These are phyloP conservation scores for Dascillus cervinus DNA, from an alignment of 2,888 invertebrate genomes.

Conservation along the genomic window DNA sequence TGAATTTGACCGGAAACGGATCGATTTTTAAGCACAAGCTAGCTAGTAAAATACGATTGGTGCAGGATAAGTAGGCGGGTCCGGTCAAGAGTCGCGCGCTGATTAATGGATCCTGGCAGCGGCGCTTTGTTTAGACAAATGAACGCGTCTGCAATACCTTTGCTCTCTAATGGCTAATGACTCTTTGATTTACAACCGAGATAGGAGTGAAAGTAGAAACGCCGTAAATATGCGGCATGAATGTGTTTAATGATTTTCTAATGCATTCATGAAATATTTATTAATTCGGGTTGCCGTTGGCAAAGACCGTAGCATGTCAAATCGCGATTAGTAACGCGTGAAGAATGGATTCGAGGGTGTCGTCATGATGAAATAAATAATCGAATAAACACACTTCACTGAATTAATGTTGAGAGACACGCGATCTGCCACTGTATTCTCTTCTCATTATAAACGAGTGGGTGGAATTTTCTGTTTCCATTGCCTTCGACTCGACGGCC, in stretches of 20 bases:
- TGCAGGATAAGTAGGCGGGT: conserved; percentile 18
- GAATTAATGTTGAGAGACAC: conserved; percentile 37
- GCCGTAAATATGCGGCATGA: too few species aligned
- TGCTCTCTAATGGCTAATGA: conserved; percentile 20
- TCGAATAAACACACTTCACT: conserved; percentile 40
- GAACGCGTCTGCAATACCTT: conserved; percentile 21
- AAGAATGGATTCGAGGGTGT: conserved; percentile 32
- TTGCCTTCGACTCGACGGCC: too few species aligned
- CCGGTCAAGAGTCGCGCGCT: conserved; percentile 22
- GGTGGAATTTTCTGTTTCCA: conserved; percentile 40
- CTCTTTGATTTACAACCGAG: conserved; percentile 20
- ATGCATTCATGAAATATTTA: too few species aligned
- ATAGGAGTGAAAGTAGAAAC: too few species aligned
- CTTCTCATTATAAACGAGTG: conserved; percentile 48
- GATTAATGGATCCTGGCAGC: conserved; percentile 25
- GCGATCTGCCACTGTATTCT: conserved; percentile 32
- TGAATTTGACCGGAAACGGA: conserved; percentile 11
- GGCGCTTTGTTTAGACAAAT: conserved; percentile 26
- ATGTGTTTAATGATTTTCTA: too few species aligned
- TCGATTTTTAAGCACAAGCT: conserved; percentile 18
- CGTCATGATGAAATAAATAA: conserved; percentile 39
- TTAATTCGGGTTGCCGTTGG: too few species aligned
- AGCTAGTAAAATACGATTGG: conserved; percentile 22
- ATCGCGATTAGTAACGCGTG: conserved; percentile 41
- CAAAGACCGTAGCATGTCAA: conserved; percentile 41